Base-by-base conservation (phyloP, 2,888 invertebrate species). In the Trisateles emortualis region DNA sequence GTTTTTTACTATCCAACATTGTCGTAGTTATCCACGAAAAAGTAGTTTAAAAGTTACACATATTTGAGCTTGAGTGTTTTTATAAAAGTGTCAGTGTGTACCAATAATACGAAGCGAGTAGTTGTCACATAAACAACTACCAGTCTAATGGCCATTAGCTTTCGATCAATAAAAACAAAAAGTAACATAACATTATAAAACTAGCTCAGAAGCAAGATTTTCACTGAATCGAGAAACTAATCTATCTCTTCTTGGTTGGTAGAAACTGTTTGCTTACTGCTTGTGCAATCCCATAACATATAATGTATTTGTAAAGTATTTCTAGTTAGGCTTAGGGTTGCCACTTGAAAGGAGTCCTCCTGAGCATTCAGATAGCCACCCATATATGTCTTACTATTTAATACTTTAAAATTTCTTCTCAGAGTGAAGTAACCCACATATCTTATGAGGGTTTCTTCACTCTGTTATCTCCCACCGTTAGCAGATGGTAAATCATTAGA, bases 281-380 rank as follows among this genome's bases (percentile, higher is more conserved):
- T 67, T 66, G 29, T 35, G 45, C 43, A 66, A 63, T 38, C 35
- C 47, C 26, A 26, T 19, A 39, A 22, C 38, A 30, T 47, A 38
- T 30, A 30, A 13, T 14, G 10, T 44, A 43, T 43, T 36, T 41
- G 46, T 40, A 38, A 53, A 30, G 42, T 48, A 53, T 48, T 55
- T 57, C 60, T 59, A 68, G 57, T 26, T 26, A 26, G 3, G 8
- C 1, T 8, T 26, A 26, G 26, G 26, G 26, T 26, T 26, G 26
- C 8, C 26, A n/a, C n/a, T n/a, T n/a, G n/a, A n/a, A n/a, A n/a
- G n/a, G n/a, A n/a, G n/a, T n/a, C n/a, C n/a, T n/a, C n/a, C n/a
- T n/a, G n/a, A n/a, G n/a, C n/a, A n/a, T n/a, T n/a, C n/a, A n/a
- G n/a, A n/a, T n/a, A n/a, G n/a, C n/a, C n/a, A n/a, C n/a, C n/a